phyloP scores from a whole-genome alignment of 2,888 invertebrate genomes.

The Apamea monoglypha region DNA sequence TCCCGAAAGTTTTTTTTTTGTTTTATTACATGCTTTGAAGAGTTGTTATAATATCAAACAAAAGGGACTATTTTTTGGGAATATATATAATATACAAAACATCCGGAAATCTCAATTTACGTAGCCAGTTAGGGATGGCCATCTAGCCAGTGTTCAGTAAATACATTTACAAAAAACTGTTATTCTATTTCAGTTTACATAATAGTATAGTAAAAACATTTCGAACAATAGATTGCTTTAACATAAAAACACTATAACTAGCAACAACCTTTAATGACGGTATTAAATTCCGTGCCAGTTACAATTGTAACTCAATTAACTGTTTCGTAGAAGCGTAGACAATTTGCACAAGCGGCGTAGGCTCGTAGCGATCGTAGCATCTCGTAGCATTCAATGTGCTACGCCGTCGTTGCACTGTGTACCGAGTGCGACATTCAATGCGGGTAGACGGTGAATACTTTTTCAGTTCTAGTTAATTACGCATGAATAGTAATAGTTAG shows the following conservation, averaged over 20 bases:
- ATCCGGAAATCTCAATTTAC: neutral
- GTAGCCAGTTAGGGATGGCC: neutral
- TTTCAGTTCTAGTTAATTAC: slow-evolving; percentile 17
- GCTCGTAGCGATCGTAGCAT: slow-evolving; percentile 57
- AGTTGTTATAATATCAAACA: neutral
- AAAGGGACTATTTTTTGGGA: neutral
- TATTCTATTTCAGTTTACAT: slow-evolving; percentile 3
- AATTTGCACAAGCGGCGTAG: slow-evolving; percentile 53
- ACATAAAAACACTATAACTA: slow-evolving; percentile 34
- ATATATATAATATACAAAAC: slow-evolving; percentile 1
- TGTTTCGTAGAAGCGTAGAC: slow-evolving; percentile 55
- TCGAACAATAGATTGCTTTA: slow-evolving; percentile 5
- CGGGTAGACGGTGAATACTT: slow-evolving; percentile 18
- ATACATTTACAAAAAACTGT: neutral
- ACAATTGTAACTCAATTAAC: slow-evolving; percentile 56
- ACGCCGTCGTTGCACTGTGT: slow-evolving; percentile 45
- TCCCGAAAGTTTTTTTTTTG: neutral
- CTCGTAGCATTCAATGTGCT: slow-evolving; percentile 56
- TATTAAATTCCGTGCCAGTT: slow-evolving; percentile 36
- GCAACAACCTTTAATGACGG: slow-evolving; percentile 27
- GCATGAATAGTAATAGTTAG: neutral
- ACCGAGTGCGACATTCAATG: slow-evolving; percentile 29
- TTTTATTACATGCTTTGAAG: slow-evolving; percentile 10
- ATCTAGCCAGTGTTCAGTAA: neutral
- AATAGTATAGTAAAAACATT: neutral